These are phyloP conservation scores for Drosophila rufa DNA, from an alignment of 1,140 invertebrate species.

Conservation along the genomic window DNA sequence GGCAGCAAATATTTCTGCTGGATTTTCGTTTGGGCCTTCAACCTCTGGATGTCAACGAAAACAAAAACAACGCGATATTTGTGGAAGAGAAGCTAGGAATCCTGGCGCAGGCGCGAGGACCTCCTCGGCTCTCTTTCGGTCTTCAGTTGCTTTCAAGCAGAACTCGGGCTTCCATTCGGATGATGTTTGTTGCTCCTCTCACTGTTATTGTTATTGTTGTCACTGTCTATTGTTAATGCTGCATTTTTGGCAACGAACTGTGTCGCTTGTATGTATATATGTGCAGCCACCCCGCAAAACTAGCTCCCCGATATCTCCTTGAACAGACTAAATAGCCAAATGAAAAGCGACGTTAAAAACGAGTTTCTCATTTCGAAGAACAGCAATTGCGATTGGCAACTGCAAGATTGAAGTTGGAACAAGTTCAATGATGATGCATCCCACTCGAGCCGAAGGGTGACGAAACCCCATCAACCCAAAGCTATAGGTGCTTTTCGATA, in stretches of 20 bases:
- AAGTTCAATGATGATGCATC: not conserved
- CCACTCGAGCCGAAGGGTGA: no score
- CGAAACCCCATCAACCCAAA: not conserved
- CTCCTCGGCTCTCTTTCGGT: conserved; percentile 14
- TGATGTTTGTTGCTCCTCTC: conserved; percentile 17
- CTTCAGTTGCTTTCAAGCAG: conserved; percentile 11
- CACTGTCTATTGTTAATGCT: conserved; percentile 48
- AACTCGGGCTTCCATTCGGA: conserved; percentile 9
- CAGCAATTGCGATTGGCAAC: not conserved
- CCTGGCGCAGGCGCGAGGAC: conserved; percentile 34
- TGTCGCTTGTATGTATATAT: conserved; percentile 69
- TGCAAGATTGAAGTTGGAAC: not conserved
- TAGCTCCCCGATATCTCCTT: conserved; percentile 2
- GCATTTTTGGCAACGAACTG: conserved; percentile 56
- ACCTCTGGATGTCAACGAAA: conserved; percentile 23
- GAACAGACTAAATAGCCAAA: conserved; percentile 26
- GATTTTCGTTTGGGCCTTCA: conserved; percentile 23
- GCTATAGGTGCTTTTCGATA: not conserved
- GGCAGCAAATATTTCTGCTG: conserved; percentile 18
- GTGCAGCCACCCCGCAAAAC: not conserved
- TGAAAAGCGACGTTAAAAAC: conserved; percentile 50
- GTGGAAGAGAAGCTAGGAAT: not conserved
- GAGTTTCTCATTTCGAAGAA: conserved; percentile 46
- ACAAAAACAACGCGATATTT: conserved; percentile 22
- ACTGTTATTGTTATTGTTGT: conserved; percentile 58